Evolutionary conservation across 2,113 vertebrate species (phyloP), one percentile per base, ranked within the genome.

Genomic region (Oncorhynchus tshawytscha): DNA sequence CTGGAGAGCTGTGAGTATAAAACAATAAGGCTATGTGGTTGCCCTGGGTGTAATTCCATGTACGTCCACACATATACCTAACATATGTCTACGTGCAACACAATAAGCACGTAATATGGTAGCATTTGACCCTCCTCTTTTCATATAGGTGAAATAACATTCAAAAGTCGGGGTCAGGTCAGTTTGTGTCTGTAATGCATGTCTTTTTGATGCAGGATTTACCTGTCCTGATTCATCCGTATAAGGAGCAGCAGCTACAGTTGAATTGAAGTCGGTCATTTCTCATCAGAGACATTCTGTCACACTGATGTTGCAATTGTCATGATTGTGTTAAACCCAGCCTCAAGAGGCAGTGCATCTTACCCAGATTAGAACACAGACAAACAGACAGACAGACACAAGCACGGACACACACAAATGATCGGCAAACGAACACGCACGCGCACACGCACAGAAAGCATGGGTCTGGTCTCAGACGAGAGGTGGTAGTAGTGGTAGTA

Each of bases 1-100:
- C 92, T 97, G 81, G 96, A 98, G 92, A 98, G 96, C 89, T 97
- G 95, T 97, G 92, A 97, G 96, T 96, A 93, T 84, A 59, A 59
- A 3, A 34, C 18, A 13, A 76, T 39, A 34, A 59, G 20, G 57
- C 48, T 34, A 22, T 16, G 4, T n/a, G 54, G 49, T 29, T 39
- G 18, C 72, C 39, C 15, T 62, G 34, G 49, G 51, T 54, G 51
- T 54, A 16, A 54, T 18, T 3, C 13, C 54, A 20, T 57, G 18
- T 6, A 57, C 54, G 18, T 57, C 13, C 54, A 24, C 59, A 62
- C 59, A 22, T 62, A 15, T 22, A 62, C n/a, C 6, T 2, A 22
- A 54, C 49, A 54, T 9, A 15, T 54, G 16, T 54, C 3, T 54
- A 54, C 49, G 9, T 54, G 4, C 12, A 54, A 54, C 49, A 54